Evolutionary conservation across 2,888 invertebrate genomes (phyloP).

Genomic region (Orchesellides sinensis): DNA sequence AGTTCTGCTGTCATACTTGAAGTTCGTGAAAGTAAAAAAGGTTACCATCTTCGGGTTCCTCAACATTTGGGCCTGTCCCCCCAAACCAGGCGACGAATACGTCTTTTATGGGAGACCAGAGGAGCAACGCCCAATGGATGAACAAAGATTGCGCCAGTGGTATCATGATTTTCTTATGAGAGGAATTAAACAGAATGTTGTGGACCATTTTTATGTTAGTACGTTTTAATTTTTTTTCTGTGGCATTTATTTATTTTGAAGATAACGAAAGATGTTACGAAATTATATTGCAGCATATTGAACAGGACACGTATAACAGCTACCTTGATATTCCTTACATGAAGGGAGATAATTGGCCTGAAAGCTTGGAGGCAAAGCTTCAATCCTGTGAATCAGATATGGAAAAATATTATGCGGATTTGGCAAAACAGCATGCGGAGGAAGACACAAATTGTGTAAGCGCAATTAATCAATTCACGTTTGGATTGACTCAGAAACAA

Average conservation of each 20-base stretch:
- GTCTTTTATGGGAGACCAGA: slow-evolving; percentile 26
- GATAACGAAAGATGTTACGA: background rate
- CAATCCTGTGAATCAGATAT: too few relatives aligned
- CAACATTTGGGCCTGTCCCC: slow-evolving; percentile 27
- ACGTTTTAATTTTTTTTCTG: background rate
- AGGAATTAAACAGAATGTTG: background rate
- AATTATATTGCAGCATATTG: too few relatives aligned
- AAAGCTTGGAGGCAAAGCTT: too few relatives aligned
- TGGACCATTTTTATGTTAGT: background rate
- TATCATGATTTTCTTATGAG: background rate
- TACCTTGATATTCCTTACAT: too few relatives aligned
- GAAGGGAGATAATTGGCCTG: too few relatives aligned
- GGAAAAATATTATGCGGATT: too few relatives aligned
- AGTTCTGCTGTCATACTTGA: background rate
- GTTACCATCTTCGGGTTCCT: background rate
- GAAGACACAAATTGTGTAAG: too few relatives aligned
- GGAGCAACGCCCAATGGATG: background rate
- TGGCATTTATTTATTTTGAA: too few relatives aligned
- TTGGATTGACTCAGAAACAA: too few relatives aligned
- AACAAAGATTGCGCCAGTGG: background rate
- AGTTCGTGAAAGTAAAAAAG: background rate
- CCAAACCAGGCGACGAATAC: slow-evolving; percentile 32
- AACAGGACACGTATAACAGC: background rate
- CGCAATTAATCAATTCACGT: too few relatives aligned
- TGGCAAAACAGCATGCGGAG: too few relatives aligned